A percentile compares a stretch with the other conserved stretches of the same genome.
These are phyloP conservation scores for Pheucticus melanocephalus DNA, from an alignment of 2,113 vertebrate genomes.

Conservation along the genomic window DNA sequence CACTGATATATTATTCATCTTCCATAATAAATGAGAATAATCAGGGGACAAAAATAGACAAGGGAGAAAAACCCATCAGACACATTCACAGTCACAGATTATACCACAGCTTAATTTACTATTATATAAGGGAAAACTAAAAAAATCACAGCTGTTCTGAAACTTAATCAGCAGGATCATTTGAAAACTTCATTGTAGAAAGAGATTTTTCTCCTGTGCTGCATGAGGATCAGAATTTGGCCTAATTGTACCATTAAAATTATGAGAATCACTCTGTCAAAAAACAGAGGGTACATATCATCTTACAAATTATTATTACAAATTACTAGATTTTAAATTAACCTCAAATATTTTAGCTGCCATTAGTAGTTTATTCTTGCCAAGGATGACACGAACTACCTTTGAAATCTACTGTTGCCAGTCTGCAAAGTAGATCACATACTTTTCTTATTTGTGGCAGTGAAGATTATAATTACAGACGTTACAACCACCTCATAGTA, in stretches of 20 bases:
- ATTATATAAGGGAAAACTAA: not conserved
- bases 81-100: not conserved
- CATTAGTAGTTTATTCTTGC: not conserved
- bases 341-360: not conserved
- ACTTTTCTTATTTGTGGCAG: not conserved
- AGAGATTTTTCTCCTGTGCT: not conserved
- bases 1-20: conserved; percentile 4
- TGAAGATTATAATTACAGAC: not conserved
- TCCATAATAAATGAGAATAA: conserved; percentile 10
- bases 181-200: not conserved
- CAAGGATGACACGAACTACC: not conserved
- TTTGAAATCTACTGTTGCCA: no score
- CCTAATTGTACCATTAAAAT: not conserved
- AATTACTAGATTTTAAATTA: conserved; percentile 15
- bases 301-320: not conserved
- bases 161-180: not conserved
- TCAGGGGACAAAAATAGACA: not conserved
- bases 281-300: not conserved
- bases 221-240: not conserved
- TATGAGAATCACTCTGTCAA: not conserved
- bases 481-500: not conserved
- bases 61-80: not conserved
- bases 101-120: not conserved
- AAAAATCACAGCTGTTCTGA: not conserved
- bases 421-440: not conserved